Evolutionary conservation across 2,888 invertebrate species (phyloP), one percentile per base, ranked within the genome.

Genomic region (Drosophila incognita): DNA sequence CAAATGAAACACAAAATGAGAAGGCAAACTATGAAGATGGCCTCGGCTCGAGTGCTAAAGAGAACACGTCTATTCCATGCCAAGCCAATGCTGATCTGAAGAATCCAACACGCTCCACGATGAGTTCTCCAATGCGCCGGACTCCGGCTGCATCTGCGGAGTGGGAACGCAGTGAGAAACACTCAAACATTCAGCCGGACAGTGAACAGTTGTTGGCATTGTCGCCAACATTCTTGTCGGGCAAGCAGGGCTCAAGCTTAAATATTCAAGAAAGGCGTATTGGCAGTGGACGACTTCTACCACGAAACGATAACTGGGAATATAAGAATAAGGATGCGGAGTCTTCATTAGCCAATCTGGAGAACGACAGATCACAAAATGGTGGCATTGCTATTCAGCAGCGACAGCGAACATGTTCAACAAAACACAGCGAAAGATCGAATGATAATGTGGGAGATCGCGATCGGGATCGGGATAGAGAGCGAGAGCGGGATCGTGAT

Each of bases 221-320:
- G 15, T 82, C 91, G 0, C 84, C 83, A 18, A 76, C 82, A 35
- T 74, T 81, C 13, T 51, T 66, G 21, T 51, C 77, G 3, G 72
- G 69, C 11, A 77, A 89, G 2, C 79, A 69, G 31, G 42, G 42
- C 2, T 59, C 40, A 4, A 31, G 53, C 27, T 29, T 69, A 10
- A 82, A 69, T 69, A n/a, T 67, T 29, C 82, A 82, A 21, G 92
- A 93, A 66, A 94, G 95, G 24, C 96, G 97, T 53, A 97, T 98
- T 89, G 98, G 98, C 7, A 97, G 97, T 85, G 98, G 98, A 0
- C 95, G 98, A 13, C 95, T 98, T 74, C 67, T 91, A 11, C 94
- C 96, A 73, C 94, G 96, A 36, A 93, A 93, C 67, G 92, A 92
- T 24, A 91, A 90, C 71, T 95, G 95, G 95, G 95, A 95, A 82